Base-by-base conservation (phyloP, 1,140 invertebrate species). In the Formica selysi region DNA sequence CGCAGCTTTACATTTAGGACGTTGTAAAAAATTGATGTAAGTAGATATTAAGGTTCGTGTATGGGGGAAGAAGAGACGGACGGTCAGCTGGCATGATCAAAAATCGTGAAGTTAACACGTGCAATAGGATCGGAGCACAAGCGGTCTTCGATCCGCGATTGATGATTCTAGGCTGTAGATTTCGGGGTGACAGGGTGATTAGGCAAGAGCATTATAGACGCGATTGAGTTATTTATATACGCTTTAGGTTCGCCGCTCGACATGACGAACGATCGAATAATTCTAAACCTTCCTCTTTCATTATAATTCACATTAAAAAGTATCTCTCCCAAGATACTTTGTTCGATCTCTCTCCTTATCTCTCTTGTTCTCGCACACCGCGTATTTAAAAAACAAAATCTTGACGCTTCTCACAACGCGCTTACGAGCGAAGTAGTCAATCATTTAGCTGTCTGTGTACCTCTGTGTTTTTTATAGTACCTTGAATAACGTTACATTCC, bases 401-500 rank as follows among this genome's bases (percentile, higher is more conserved):
- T 68, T 16, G 51, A 26, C n/a, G 11, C 38, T 79, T 68, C 3
- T 59, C 51, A 68, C 32, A n/a, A 81, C n/a, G 41, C 48, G 10
- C 22, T 68, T 29, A 32, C 26, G 26, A 57, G 59, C 32, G 29
- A 81, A 36, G 11, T 85, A 36, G 11, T 85, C 51, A 85, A 87
- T 89, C 61, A 54, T 79, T 71, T 61, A 48, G 44, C 29, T 48
- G 26, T 19, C 26, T 48, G 13, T 36, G 70, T 73, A 57, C 6
- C 32, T 51, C 13, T 57, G 80, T 67, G 16, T 67, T 87, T 85
- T 29, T 11, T 48, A 48, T 86, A 48, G 38, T 79, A 90, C 22
- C 38, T 87, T 59, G 19, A 87, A 41, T 79, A 86, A 88, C 65
- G 54, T 61, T 86, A 91, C 89, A 91, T 91, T 91, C 89, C 89